These are phyloP conservation scores for Morpho deidamia DNA, from an alignment of 2,888 invertebrate genomes.

Conservation along the genomic window DNA sequence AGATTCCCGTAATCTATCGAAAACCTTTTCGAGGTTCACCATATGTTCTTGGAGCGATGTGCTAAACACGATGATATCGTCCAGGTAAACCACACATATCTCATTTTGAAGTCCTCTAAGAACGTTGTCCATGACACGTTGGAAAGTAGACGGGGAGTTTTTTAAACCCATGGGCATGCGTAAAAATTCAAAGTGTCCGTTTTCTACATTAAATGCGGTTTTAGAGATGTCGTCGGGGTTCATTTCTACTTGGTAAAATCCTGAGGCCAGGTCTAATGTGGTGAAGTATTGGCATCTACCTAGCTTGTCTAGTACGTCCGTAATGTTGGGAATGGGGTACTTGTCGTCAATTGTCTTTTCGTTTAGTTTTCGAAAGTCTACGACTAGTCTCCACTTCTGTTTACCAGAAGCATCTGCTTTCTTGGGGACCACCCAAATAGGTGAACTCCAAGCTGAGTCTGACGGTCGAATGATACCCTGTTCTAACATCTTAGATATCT, in stretches of 20 bases:
- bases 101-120: not conserved
- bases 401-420: slow-evolving; percentile 21
- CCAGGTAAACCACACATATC: not conserved
- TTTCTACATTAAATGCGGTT: slow-evolving; percentile 1
- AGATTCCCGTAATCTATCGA: not conserved
- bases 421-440: slow-evolving; percentile 12
- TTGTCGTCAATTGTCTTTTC: slow-evolving; percentile 24
- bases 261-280: not conserved
- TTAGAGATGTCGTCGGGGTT: not conserved
- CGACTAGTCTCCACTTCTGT: slow-evolving; percentile 13
- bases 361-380: slow-evolving; percentile 27
- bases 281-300: not conserved
- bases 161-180: slow-evolving; percentile 8
- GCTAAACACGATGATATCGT: slow-evolving; percentile 2
- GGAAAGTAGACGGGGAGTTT: slow-evolving; percentile 3
- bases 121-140: slow-evolving; percentile 3
- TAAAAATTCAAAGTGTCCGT: slow-evolving; percentile 5
- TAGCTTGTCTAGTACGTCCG: slow-evolving; percentile 16
- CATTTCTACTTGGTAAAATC: slow-evolving; percentile 1
- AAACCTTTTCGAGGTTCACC: not conserved
- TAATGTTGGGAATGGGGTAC: slow-evolving; percentile 29
- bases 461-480: slow-evolving; percentile 22
- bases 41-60: not conserved
- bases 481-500: slow-evolving; percentile 10
- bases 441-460: slow-evolving; percentile 31